phyloP scores from a whole-genome alignment of 1,140 invertebrate species.

The Drosophila santomea region DNA sequence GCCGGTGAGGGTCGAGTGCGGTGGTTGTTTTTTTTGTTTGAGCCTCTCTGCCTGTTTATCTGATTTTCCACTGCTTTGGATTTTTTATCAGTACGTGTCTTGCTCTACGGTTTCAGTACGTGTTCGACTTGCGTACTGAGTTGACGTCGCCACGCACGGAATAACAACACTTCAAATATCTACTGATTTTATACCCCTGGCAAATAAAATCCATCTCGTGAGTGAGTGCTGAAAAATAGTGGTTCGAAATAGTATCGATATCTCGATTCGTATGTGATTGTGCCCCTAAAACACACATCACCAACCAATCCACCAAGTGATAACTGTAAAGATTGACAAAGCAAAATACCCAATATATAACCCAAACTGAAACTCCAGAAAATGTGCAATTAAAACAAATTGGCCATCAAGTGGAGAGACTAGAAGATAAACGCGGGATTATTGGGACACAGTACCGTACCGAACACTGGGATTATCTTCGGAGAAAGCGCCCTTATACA shows the following conservation, averaged over 20 bases:
- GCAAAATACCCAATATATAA: slow-evolving; percentile 20
- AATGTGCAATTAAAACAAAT: slow-evolving; percentile 34
- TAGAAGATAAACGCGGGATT: slow-evolving; percentile 1
- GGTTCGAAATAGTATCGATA: slow-evolving; percentile 16
- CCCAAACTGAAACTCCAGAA: slow-evolving; percentile 11
- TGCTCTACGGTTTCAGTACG: slow-evolving; percentile 61
- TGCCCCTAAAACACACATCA: slow-evolving; percentile 10
- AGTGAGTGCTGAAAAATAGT: slow-evolving; percentile 32
- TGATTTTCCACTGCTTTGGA: slow-evolving; percentile 34
- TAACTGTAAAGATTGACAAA: slow-evolving; percentile 35
- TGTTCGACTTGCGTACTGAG: slow-evolving; percentile 60
- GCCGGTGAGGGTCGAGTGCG: slow-evolving; percentile 16
- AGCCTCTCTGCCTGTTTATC: slow-evolving; percentile 31
- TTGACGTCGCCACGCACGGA: slow-evolving; percentile 69
- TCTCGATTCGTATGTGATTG: slow-evolving; percentile 12
- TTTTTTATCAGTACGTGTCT: slow-evolving; percentile 68
- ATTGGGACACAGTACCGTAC: neutral
- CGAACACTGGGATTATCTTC: slow-evolving; percentile 12
- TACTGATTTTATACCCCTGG: neutral
- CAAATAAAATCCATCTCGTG: neutral
- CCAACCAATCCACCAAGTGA: slow-evolving; percentile 19
- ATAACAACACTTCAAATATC: slow-evolving; percentile 16
- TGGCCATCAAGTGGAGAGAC: slow-evolving; percentile 5
- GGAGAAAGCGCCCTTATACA: slow-evolving; percentile 5
- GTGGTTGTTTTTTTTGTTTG: slow-evolving; percentile 37